These are phyloP conservation scores for Drosophila prolongata DNA, from an alignment of 2,888 invertebrate genomes.

Conservation along the genomic window DNA sequence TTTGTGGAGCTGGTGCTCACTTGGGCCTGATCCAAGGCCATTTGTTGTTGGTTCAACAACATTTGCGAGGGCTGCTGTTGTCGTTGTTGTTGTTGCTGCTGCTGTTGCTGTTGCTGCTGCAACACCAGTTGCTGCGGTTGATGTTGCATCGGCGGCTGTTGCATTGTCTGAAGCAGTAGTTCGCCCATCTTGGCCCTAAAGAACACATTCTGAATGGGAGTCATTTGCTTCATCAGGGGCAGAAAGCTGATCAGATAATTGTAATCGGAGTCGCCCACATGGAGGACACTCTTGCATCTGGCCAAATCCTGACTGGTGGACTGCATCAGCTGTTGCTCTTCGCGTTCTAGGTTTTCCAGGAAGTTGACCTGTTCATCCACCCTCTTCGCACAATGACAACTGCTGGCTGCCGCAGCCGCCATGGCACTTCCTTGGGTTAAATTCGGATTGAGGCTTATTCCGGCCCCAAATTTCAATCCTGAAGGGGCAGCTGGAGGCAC, in stretches of 20 bases:
- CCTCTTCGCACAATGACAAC: conserved; percentile 73
- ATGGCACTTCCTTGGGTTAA: conserved; percentile 37
- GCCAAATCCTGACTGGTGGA: conserved; percentile 78
- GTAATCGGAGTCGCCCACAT: conserved; percentile 81
- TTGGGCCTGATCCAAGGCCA: conserved; percentile 76
- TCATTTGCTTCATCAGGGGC: conserved; percentile 82
- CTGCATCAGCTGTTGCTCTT: conserved; percentile 79
- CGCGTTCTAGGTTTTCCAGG: conserved; percentile 70
- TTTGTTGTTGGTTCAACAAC: conserved; percentile 75
- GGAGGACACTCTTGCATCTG: conserved; percentile 68
- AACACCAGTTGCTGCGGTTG: conserved; percentile 9
- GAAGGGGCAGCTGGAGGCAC: neutral
- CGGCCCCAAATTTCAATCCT: neutral
- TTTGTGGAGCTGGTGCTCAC: conserved; percentile 65
- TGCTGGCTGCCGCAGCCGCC: conserved; percentile 57
- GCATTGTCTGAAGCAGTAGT: conserved; percentile 72
- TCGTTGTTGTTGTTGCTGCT: conserved; percentile 36
- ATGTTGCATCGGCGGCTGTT: conserved; percentile 51
- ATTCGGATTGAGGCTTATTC: neutral
- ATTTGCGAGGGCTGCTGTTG: conserved; percentile 61
- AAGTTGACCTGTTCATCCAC: conserved; percentile 78
- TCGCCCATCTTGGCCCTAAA: conserved; percentile 81
- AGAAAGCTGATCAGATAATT: conserved; percentile 81
- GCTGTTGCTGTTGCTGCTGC: conserved; percentile 28
- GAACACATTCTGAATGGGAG: conserved; percentile 73